Percentiles rank a stretch among this genome's conserved stretches.
These are phyloP conservation scores for Amyelois transitella DNA, from an alignment of 1,140 invertebrate genomes.

Conservation along the genomic window DNA sequence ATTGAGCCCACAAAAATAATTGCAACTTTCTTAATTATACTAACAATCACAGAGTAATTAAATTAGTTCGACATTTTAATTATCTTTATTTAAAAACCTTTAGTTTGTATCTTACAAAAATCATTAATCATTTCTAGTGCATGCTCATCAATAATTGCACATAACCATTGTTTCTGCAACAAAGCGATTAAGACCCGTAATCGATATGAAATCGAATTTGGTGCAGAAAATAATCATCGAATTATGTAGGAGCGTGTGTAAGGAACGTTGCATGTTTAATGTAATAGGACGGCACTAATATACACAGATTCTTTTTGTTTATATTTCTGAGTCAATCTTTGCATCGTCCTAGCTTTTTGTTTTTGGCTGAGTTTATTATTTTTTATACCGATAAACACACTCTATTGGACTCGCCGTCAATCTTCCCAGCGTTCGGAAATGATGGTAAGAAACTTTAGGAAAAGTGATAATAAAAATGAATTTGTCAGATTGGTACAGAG, in stretches of 20 bases:
- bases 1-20: conserved; percentile 63
- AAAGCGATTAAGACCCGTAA: conserved; percentile 13
- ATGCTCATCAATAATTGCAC: conserved; percentile 33
- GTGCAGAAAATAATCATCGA: conserved; percentile 29
- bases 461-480: neutral
- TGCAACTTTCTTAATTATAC: conserved; percentile 39
- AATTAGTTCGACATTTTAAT: conserved; percentile 29
- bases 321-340: conserved; percentile 20
- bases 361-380: conserved; percentile 9
- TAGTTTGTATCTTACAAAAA: conserved; percentile 30
- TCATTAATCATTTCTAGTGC: conserved; percentile 29
- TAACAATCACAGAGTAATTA: conserved; percentile 52
- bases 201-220: conserved; percentile 21
- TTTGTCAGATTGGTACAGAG: too few relatives aligned
- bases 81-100: conserved; percentile 11
- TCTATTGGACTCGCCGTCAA: neutral
- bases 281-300: conserved; percentile 20
- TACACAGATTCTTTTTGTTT: conserved; percentile 13
- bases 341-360: conserved; percentile 25
- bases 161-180: conserved; percentile 32
- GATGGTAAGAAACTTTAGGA: neutral
- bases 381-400: neutral
- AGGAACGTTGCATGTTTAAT: conserved; percentile 50
- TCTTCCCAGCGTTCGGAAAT: neutral
- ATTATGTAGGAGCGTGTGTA: conserved; percentile 18